Conservation (phyloP, 2,113 vertebrate genomes). For the Sialia sialis region DNA sequence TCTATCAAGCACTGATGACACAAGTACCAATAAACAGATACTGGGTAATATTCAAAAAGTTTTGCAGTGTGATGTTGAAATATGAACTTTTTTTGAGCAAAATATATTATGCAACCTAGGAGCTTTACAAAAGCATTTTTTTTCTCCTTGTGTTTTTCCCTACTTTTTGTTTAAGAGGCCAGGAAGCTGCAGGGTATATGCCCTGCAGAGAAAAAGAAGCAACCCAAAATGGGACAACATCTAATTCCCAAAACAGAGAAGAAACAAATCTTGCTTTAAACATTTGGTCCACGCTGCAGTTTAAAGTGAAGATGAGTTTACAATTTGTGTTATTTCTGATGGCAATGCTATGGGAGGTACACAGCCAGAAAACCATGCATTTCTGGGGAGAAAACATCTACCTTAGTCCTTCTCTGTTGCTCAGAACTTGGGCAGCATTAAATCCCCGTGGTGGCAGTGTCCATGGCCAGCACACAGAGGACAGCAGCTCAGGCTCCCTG, state of each 20-base stretch:
- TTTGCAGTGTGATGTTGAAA: not conserved
- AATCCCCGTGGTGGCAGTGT: too few relatives aligned
- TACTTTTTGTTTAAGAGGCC: not conserved
- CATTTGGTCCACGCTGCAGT: accelerated
- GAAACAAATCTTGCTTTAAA: not conserved
- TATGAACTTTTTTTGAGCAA: not conserved
- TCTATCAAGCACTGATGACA: not conserved
- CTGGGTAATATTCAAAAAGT: not conserved
- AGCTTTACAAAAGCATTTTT: not conserved
- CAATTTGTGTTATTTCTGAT: not conserved
- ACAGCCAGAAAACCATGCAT: not conserved
- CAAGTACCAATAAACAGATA: not conserved
- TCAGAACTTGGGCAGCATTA: too few relatives aligned
- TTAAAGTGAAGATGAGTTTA: not conserved
- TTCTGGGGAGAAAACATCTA: not conserved
- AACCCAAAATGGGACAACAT: not conserved
- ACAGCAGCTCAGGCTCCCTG: too few relatives aligned
- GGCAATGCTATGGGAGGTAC: not conserved
- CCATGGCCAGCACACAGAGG: too few relatives aligned
- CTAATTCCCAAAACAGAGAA: not conserved
- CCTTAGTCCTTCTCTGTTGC: not conserved
- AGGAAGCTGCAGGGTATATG: not conserved
- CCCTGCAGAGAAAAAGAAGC: not conserved
- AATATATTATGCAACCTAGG: not conserved
- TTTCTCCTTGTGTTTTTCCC: not conserved